A percentile compares a stretch with the other conserved stretches of the same genome.
phyloP scores from a whole-genome alignment of 2,113 vertebrate genomes.

The Heliornis fulica region DNA sequence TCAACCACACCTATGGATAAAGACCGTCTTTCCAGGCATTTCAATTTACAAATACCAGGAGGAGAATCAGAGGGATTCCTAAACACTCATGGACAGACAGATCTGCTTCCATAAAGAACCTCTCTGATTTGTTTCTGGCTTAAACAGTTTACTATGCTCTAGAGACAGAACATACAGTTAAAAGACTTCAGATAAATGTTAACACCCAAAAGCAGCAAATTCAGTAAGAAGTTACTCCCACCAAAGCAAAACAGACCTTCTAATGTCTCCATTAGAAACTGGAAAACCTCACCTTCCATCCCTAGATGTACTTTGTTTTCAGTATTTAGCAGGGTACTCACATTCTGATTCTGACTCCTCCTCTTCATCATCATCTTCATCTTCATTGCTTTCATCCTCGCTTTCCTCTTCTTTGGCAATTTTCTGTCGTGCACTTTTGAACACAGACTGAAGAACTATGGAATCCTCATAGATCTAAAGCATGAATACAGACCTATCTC shows the following conservation, averaged over 20 bases:
- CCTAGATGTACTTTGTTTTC: neutral
- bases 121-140: neutral
- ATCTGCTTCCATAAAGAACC: neutral
- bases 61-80: neutral
- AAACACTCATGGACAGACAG: neutral
- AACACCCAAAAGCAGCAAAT: neutral
- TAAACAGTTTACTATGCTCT: neutral
- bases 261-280: neutral
- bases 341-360: conserved; percentile 88
- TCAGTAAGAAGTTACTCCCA: neutral
- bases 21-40: neutral
- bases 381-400: conserved; percentile 88
- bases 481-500: neutral
- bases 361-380: conserved; percentile 87
- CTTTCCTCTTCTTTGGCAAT: conserved; percentile 96
- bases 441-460: conserved; percentile 97
- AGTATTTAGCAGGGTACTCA: conserved; percentile 49
- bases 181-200: neutral
- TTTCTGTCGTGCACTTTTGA: conserved; percentile 95
- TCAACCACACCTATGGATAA: neutral
- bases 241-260: neutral
- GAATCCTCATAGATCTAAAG: conserved; percentile 96
- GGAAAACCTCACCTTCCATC: neutral
- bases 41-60: neutral
- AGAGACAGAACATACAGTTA: neutral